phyloP scores from a whole-genome alignment of 2,113 vertebrate genomes.

The Brachypteracias leptosomus region DNA sequence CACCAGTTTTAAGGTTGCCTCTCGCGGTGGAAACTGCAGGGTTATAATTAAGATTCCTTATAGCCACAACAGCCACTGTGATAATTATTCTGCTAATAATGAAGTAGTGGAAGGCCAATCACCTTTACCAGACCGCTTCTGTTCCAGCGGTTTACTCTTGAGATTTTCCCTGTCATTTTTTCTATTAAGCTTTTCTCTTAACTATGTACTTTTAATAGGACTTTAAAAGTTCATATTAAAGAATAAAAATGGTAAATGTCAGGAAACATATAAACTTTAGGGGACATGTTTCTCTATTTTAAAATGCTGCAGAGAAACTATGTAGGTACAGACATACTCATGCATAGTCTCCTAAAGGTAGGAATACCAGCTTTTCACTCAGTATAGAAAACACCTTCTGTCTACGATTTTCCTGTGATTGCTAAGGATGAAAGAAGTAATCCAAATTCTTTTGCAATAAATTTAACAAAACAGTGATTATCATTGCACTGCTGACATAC shows the following conservation, averaged over 20 bases:
- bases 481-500: not conserved
- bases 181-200: not conserved
- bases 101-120: not conserved
- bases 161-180: not conserved
- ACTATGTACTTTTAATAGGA: not conserved
- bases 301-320: not conserved
- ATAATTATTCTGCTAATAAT: not conserved
- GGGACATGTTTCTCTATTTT: not conserved
- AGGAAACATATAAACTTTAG: not conserved
- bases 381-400: constrained; percentile 8
- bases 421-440: not conserved
- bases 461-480: not conserved
- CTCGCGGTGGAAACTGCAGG: not conserved
- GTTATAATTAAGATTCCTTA: not conserved
- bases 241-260: not conserved
- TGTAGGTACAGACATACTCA: not conserved
- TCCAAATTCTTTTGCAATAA: not conserved
- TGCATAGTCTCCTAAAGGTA: not conserved
- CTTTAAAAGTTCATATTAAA: not conserved
- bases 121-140: not conserved
- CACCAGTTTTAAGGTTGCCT: not conserved
- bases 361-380: not conserved
- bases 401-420: not conserved
- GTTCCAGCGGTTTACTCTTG: not conserved
- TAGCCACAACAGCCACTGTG: not conserved